These are phyloP conservation scores for Syrrhaptes paradoxus DNA, from an alignment of 2,113 vertebrate genomes.

Conservation along the genomic window DNA sequence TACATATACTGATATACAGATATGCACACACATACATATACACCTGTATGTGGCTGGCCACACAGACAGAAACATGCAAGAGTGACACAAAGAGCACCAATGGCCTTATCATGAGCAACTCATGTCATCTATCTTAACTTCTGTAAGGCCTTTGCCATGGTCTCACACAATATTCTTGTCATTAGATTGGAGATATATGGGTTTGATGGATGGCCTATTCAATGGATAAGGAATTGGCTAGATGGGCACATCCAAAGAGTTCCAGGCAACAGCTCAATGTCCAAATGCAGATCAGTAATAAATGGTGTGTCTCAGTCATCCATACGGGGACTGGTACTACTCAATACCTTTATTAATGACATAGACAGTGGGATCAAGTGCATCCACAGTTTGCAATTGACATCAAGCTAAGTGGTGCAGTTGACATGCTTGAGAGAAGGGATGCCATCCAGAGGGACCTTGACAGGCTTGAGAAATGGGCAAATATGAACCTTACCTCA, in stretches of 20 bases:
- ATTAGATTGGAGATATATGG: background rate
- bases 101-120: background rate
- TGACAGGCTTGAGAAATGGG: too few species aligned
- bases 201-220: background rate
- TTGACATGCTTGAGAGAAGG: too few species aligned
- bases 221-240: background rate
- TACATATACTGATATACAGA: background rate
- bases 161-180: background rate
- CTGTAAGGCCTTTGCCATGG: background rate
- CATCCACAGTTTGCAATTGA: background rate
- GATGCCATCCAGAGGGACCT: too few species aligned
- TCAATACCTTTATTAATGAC: background rate
- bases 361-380: background rate
- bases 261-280: background rate
- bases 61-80: accelerated
- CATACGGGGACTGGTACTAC: background rate
- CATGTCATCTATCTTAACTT: background rate
- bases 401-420: too few species aligned
- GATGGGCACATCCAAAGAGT: background rate
- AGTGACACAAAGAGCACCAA: background rate
- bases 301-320: too few species aligned
- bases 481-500: too few species aligned
- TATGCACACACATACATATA: too few species aligned
- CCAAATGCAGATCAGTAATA: background rate
- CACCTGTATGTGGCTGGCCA: background rate